Conservation (phyloP, 2,888 invertebrate genomes). For the Xanthostigma xanthostigma region DNA sequence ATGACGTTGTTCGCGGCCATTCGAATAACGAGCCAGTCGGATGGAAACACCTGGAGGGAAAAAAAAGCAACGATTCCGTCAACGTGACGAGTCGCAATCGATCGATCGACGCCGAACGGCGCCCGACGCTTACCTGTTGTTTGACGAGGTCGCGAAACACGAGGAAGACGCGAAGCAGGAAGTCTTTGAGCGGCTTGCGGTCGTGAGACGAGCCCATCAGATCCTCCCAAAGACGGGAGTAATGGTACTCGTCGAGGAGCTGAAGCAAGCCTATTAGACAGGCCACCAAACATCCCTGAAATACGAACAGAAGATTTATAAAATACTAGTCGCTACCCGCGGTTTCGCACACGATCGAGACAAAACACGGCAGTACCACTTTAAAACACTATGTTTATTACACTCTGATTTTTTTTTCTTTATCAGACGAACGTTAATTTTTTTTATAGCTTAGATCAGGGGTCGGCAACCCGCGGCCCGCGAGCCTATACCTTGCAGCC, state of each 20-base stretch:
- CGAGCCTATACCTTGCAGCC: too few species aligned
- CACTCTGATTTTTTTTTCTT: too few species aligned
- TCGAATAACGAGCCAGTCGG: slow-evolving; percentile 82
- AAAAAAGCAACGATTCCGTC: slow-evolving; percentile 17
- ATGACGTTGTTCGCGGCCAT: slow-evolving; percentile 79
- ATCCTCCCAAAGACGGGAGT: slow-evolving; percentile 74
- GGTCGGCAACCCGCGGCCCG: too few species aligned
- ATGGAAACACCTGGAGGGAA: slow-evolving; percentile 57
- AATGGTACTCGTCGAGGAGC: slow-evolving; percentile 75
- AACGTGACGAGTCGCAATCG: not conserved
- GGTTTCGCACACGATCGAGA: too few species aligned
- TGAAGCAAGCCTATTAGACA: slow-evolving; percentile 76
- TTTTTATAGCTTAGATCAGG: too few species aligned
- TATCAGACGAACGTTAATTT: too few species aligned
- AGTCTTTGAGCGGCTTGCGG: slow-evolving; percentile 69
- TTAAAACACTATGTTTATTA: too few species aligned
- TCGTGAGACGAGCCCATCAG: slow-evolving; percentile 52
- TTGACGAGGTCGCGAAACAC: slow-evolving; percentile 68
- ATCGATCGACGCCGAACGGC: slow-evolving; percentile 3
- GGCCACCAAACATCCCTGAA: slow-evolving; percentile 70
- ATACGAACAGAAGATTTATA: slow-evolving; percentile 9
- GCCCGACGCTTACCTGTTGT: slow-evolving; percentile 38
- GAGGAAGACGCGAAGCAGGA: slow-evolving; percentile 65
- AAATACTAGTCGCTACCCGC: too few species aligned
- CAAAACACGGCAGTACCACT: too few species aligned